Base-by-base conservation (phyloP, 2,888 invertebrate genomes). In the Apomyelois bistriatella region DNA sequence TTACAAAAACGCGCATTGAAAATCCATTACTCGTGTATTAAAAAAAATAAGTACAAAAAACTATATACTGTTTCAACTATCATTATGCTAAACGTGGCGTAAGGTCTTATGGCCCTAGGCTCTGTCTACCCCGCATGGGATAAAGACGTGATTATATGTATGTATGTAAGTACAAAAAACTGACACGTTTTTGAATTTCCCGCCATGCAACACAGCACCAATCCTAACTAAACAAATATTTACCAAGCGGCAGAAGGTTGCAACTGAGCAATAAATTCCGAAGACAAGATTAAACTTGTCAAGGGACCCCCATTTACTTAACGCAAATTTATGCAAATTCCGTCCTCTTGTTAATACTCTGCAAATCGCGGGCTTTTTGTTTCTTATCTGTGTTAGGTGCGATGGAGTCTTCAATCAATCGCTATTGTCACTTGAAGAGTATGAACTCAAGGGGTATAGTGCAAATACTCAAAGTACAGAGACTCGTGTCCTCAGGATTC, bases 221-320 rank as follows among this genome's bases (percentile, higher is more conserved):
- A 28, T 12, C 28, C n/a, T 32, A 46, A 72, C 76, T 74, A 73
- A 76, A 74, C 79, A 78, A 84, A 82, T 82, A 82, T 84, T 84
- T 85, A 82, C 81, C 79, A 74, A 46, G 81, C 77, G 79, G 78
- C 69, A 66, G 69, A 67, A 76, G 76, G 78, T 71, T 80, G 79
- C 77, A 72, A 73, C 68, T 69, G 74, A 79, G 82, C 82, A 79
- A 89, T 89, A 88, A 89, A 89, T 89, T 85, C 75, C 74, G 70
- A 80, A 83, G 86, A 85, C 86, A 85, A 85, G 88, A 88, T 89
- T 87, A 89, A 87, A 88, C 84, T 89, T 89, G 89, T 89, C 88
- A 87, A 76, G 85, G 85, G 82, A 22, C 79, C 79, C 85, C 87
- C 86, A 84, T 89, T 89, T 87, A 88, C 88, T 88, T 88, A 87